phyloP scores from a whole-genome alignment of 2,113 vertebrate species.

The Orientallactaga bullata region DNA sequence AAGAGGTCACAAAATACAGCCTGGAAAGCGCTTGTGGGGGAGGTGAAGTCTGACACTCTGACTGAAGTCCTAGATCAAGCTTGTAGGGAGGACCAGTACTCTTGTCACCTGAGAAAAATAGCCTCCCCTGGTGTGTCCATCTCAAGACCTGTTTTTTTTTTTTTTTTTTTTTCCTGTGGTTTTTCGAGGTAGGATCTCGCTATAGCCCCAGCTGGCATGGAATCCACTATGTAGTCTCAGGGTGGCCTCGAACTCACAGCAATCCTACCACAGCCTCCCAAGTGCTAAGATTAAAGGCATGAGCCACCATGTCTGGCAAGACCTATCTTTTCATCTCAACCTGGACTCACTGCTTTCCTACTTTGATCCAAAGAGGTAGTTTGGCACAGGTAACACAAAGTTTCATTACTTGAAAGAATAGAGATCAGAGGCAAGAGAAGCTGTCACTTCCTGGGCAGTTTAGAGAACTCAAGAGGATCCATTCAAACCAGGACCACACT shows the following conservation, averaged over 20 bases:
- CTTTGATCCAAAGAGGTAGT: neutral
- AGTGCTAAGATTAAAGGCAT: no score
- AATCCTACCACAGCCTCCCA: no score
- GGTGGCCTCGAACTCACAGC: no score
- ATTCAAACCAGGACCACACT: neutral
- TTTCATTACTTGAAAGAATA: neutral
- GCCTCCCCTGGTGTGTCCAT: neutral
- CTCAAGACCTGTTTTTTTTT: neutral
- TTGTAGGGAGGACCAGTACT: neutral
- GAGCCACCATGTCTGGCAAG: no score
- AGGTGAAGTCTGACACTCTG: neutral
- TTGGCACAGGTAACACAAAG: neutral
- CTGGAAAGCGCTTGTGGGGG: constrained; percentile 39
- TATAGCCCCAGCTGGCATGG: no score
- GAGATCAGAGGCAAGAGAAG: neutral
- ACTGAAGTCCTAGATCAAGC: neutral
- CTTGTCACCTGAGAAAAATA: neutral
- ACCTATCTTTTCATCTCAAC: neutral
- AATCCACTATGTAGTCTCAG: no score
- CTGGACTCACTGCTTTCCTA: neutral
- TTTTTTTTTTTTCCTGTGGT: no score
- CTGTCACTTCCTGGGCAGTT: neutral
- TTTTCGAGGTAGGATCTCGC: no score
- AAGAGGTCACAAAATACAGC: constrained; percentile 77
- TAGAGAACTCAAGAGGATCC: constrained; percentile 33